phyloP scores from a whole-genome alignment of 64 coral and sea anemone species.

The Montipora sp. region DNA sequence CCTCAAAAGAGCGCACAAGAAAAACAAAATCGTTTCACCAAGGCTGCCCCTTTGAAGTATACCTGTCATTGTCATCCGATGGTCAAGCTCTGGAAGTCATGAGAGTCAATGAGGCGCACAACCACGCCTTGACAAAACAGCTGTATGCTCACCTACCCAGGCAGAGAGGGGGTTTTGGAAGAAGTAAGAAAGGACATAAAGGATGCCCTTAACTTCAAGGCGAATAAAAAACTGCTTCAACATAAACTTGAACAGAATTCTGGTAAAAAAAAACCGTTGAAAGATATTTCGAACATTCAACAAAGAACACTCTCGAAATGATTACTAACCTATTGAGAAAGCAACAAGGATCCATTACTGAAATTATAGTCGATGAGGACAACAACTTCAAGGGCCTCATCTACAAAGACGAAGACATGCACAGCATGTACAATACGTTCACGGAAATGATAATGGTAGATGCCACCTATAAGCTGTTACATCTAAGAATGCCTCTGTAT shows the following conservation, averaged over 20 bases:
- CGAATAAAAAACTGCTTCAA: constrained; percentile 10
- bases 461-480: constrained; percentile 47
- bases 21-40: constrained; percentile 46
- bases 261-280: background rate
- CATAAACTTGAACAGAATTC: constrained; percentile 22
- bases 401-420: constrained; percentile 14
- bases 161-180: background rate
- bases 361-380: constrained; percentile 35
- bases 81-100: constrained; percentile 25
- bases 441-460: constrained; percentile 40
- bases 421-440: background rate
- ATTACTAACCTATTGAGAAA: background rate
- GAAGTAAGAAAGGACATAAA: constrained; percentile 15
- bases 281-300: constrained; percentile 44
- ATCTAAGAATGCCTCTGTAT: constrained; percentile 38
- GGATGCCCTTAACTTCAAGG: background rate
- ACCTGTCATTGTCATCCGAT: constrained; percentile 13
- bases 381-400: constrained; percentile 21
- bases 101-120: constrained; percentile 3
- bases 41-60: constrained; percentile 53
- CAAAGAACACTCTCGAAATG: background rate
- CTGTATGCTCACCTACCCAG: constrained; percentile 13
- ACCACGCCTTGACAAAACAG: constrained; percentile 10
- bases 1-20: background rate
- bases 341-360: constrained; percentile 6